Evolutionary conservation across 2,113 vertebrate genomes (phyloP).

Genomic region (Cheilinus undulatus): DNA sequence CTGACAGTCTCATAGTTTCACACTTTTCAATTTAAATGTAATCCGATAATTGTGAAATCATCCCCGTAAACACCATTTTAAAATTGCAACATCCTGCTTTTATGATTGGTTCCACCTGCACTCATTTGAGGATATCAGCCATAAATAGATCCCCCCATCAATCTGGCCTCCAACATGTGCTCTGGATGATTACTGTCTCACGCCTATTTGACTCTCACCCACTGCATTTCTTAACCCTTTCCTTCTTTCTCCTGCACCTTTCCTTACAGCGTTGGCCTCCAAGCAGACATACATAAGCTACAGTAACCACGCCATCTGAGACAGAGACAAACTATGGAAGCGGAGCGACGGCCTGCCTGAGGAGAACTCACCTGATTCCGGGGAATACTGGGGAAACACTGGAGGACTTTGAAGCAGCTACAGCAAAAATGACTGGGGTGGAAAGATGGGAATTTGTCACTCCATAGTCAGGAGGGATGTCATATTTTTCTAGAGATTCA

Average conservation of each 20-base stretch:
- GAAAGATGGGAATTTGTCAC: slow-evolving; percentile 67
- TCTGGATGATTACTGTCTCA: slow-evolving; percentile 16
- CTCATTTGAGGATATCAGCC: slow-evolving; percentile 34
- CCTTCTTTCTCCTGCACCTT: slow-evolving; percentile 56
- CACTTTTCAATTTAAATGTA: background rate
- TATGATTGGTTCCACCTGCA: slow-evolving; percentile 38
- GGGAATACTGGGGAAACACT: slow-evolving; percentile 37
- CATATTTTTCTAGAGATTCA: slow-evolving; percentile 62
- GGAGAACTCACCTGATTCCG: slow-evolving; percentile 58
- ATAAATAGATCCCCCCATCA: slow-evolving; percentile 46
- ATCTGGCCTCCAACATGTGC: slow-evolving; percentile 27
- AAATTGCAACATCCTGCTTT: slow-evolving; percentile 21
- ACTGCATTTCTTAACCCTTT: slow-evolving; percentile 37
- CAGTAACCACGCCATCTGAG: slow-evolving; percentile 96
- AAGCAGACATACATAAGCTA: slow-evolving; percentile 98
- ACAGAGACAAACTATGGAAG: slow-evolving; percentile 35
- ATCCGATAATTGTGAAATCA: background rate
- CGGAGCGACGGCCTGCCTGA: slow-evolving; percentile 35
- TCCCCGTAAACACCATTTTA: slow-evolving; percentile 12
- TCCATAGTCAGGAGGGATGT: slow-evolving; percentile 61
- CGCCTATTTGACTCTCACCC: slow-evolving; percentile 18
- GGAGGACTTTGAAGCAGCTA: slow-evolving; percentile 50
- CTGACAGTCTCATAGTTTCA: background rate
- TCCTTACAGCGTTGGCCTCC: slow-evolving; percentile 87
- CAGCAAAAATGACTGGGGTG: slow-evolving; percentile 47